These are phyloP conservation scores for Eclectus roratus DNA, from an alignment of 2,113 vertebrate genomes.

Conservation along the genomic window DNA sequence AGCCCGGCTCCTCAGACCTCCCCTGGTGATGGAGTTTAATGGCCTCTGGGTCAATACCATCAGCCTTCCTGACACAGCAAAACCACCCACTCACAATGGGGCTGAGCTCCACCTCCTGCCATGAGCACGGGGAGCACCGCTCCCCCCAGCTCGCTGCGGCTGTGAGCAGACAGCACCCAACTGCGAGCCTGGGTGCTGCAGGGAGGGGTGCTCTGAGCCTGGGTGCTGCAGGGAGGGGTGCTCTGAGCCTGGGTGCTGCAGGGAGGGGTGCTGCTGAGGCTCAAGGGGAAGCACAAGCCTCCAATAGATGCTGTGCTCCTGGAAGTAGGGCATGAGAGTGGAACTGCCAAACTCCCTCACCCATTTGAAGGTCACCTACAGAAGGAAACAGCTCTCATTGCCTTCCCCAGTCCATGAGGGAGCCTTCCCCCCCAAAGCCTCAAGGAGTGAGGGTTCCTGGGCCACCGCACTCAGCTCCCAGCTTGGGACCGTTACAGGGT, in stretches of 20 bases:
- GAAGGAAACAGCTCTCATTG: neutral
- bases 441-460: accelerated
- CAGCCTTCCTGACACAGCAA: constrained; percentile 13
- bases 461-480: neutral
- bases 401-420: neutral
- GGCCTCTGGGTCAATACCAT: neutral
- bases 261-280: neutral
- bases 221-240: neutral
- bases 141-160: accelerated
- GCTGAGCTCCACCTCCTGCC: neutral
- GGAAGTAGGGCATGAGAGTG: neutral
- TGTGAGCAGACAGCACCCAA: neutral
- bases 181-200: neutral
- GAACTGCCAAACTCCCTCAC: neutral
- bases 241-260: neutral
- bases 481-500: neutral
- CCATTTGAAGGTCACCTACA: neutral
- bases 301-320: accelerated
- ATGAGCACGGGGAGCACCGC: neutral
- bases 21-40: neutral
- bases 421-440: neutral
- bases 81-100: accelerated
- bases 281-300: neutral
- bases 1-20: neutral
- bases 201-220: neutral